A percentile compares a stretch with the other conserved stretches of the same genome.
Conservation (phyloP, 2,797 vertebrate genomes). For the Sparus aurata region DNA sequence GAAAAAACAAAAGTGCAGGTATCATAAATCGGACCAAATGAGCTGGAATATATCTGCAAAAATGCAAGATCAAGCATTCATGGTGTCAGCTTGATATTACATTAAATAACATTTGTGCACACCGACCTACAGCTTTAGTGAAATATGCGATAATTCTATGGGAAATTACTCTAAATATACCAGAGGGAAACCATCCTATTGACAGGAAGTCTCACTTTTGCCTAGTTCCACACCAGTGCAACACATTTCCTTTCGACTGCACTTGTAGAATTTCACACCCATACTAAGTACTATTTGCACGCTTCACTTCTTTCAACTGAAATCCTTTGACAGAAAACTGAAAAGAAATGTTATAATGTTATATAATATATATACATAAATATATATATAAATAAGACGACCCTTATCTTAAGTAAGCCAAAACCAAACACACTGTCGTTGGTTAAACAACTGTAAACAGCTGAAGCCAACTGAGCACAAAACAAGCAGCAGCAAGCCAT, state of each 20-base stretch:
- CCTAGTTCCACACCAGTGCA: background rate
- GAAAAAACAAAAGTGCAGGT: too few relatives aligned
- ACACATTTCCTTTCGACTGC: background rate
- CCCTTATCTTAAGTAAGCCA: background rate
- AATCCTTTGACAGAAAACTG: background rate
- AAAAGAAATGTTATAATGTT: background rate
- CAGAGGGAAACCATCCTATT: slow-evolving; percentile 3
- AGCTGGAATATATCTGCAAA: too few relatives aligned
- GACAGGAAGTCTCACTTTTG: background rate
- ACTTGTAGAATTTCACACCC: background rate
- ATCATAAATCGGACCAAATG: too few relatives aligned
- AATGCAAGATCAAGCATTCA: too few relatives aligned
- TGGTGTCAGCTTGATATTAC: background rate
- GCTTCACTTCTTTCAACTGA: slow-evolving; percentile 3
- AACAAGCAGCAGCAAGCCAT: background rate
- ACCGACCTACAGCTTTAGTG: background rate
- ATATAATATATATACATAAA: too few relatives aligned
- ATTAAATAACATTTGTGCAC: background rate
- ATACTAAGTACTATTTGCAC: background rate
- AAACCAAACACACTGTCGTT: background rate
- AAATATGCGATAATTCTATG: background rate
- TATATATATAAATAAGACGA: too few relatives aligned
- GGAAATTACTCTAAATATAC: background rate
- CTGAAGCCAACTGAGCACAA: background rate
- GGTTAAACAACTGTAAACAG: slow-evolving; percentile 11